Percentiles rank a stretch among this genome's conserved stretches.
These are phyloP conservation scores for Nymphalis io DNA, from an alignment of 1,140 invertebrate species.

Conservation along the genomic window DNA sequence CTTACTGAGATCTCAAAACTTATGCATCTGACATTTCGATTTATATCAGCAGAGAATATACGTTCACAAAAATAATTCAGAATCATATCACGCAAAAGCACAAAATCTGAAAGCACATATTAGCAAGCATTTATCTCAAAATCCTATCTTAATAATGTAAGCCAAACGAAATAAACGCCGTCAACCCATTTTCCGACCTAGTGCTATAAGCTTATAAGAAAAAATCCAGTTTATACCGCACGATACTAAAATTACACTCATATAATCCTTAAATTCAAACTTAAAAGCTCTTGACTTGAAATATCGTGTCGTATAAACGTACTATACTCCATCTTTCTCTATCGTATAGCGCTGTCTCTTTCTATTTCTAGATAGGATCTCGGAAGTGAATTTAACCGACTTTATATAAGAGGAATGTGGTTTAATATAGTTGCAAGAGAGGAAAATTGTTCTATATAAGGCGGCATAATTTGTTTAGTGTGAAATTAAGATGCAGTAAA, in stretches of 20 bases:
- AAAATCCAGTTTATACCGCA: constrained; percentile 21
- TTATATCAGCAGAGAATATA: no score
- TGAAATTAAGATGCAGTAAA: constrained; percentile 2
- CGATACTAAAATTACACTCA: constrained; percentile 22
- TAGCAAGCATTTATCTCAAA: constrained; percentile 9
- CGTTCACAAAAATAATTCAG: no score
- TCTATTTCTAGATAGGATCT: constrained; percentile 19
- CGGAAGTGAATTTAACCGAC: constrained; percentile 35
- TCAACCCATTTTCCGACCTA: neutral
- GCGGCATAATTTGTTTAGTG: neutral
- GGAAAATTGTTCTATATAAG: constrained; percentile 5
- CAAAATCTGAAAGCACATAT: neutral
- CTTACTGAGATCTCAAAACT: no score
- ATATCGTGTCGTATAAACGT: constrained; percentile 14
- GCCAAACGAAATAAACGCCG: constrained; percentile 2
- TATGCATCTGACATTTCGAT: no score
- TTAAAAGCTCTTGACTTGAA: constrained; percentile 5
- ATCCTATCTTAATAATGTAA: constrained; percentile 14
- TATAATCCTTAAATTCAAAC: constrained; percentile 16
- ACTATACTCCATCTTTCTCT: neutral
- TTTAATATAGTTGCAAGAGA: constrained; percentile 17
- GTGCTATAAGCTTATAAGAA: neutral
- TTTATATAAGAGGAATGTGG: constrained; percentile 16
- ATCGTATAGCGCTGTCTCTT: neutral
- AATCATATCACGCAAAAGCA: neutral